phyloP scores from a whole-genome alignment of 2,888 invertebrate genomes.

The Eulithis prunata region DNA sequence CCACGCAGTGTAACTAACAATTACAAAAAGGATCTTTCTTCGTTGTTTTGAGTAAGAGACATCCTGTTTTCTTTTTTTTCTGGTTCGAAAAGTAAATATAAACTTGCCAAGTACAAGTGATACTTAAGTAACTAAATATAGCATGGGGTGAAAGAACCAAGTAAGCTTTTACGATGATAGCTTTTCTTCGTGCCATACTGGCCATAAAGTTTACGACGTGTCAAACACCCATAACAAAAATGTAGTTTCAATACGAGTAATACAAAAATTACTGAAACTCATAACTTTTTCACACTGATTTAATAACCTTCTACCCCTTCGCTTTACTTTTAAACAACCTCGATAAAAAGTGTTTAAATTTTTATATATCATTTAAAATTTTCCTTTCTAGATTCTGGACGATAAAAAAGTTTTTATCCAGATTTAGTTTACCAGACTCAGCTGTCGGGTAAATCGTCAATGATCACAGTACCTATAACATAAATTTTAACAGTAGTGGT shows the following conservation, averaged over 20 bases:
- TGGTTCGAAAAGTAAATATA: not conserved
- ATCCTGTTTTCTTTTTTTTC: not conserved
- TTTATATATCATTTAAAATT: conserved; percentile 11
- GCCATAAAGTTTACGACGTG: too few relatives aligned
- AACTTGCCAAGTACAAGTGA: not conserved
- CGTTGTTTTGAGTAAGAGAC: too few relatives aligned
- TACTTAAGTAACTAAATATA: not conserved
- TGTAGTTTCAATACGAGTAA: too few relatives aligned
- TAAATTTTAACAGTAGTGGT: too few relatives aligned
- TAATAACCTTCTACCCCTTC: conserved; percentile 1
- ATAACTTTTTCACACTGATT: too few relatives aligned
- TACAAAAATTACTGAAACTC: too few relatives aligned
- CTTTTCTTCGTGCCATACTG: too few relatives aligned
- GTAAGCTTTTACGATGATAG: too few relatives aligned
- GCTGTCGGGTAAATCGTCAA: conserved; percentile 8
- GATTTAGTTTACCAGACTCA: conserved; percentile 15
- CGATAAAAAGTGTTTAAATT: conserved; percentile 4
- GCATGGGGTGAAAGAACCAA: too few relatives aligned
- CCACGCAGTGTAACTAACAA: too few relatives aligned
- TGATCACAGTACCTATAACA: not conserved
- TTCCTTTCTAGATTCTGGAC: conserved; percentile 16
- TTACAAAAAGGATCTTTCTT: too few relatives aligned
- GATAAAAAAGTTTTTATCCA: conserved; percentile 25
- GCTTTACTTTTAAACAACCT: conserved; percentile 15
- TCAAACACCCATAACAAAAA: too few relatives aligned